Percentiles rank a stretch among this genome's conserved stretches.
These are phyloP conservation scores for Microcebus lehilahytsara DNA, from an alignment of 2,113 vertebrate species.

Conservation along the genomic window DNA sequence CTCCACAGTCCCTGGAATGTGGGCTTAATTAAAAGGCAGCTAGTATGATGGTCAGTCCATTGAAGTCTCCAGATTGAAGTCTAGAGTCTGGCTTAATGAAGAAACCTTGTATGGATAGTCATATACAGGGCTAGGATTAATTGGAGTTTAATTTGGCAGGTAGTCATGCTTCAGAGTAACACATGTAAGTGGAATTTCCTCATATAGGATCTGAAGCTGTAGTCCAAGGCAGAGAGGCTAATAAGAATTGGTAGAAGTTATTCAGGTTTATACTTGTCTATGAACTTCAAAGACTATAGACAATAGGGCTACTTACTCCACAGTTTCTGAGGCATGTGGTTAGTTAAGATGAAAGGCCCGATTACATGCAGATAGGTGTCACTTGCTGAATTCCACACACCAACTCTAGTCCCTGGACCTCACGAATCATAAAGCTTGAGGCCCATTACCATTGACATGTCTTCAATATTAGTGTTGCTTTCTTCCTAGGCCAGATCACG, in stretches of 20 bases:
- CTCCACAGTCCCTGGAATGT: neutral
- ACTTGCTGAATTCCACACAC: constrained; percentile 8
- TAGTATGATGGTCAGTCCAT: neutral
- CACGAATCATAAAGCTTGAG: neutral
- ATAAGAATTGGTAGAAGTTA: neutral
- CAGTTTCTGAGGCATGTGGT: neutral
- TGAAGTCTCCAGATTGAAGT: neutral
- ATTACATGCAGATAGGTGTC: neutral
- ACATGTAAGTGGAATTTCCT: neutral
- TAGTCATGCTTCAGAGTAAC: neutral
- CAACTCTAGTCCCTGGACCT: neutral
- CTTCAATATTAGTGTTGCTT: neutral
- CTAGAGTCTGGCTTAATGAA: neutral
- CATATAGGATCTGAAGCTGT: neutral
- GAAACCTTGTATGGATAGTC: neutral
- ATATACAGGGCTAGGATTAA: neutral
- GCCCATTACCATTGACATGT: neutral
- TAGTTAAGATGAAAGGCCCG: neutral
- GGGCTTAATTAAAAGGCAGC: neutral
- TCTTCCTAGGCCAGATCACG: neutral
- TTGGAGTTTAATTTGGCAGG: neutral
- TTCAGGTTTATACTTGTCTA: neutral
- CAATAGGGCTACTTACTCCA: neutral
- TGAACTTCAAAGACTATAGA: neutral
- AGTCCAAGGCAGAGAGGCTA: neutral